Evolutionary conservation across 2,113 vertebrate genomes (phyloP), one percentile per base, ranked within the genome.

Genomic region (Aphyosemion australe): DNA sequence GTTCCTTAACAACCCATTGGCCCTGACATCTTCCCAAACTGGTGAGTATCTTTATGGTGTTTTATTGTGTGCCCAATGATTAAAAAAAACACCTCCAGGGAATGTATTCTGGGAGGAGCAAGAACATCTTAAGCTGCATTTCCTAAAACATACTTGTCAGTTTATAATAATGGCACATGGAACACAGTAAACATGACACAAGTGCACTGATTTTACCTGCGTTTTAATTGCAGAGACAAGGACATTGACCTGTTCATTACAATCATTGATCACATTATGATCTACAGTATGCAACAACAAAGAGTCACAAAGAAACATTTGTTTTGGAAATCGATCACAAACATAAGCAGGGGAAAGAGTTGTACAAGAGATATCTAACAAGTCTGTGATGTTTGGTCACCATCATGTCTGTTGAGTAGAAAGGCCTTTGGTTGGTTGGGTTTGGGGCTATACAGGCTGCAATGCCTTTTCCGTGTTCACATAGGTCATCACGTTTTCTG

Each of bases 291-390:
- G 59, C 63, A 72, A 87, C 80, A 73, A 46, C 65, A 72, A 62
- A 68, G 63, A 74, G 51, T 79, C 79, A 89, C 80, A 83, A 80
- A 75, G 74, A 72, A 81, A 83, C 84, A 80, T 60, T 47, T 74
- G 82, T 64, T 56, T 69, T 55, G 41, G 55, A 72, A 69, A 64
- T 80, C 12, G 49, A 82, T 47, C 75, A 76, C 84, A 67, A 72
- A 79, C 77, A 74, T 41, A 70, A 54, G 55, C 63, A 14, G 41
- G 71, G 65, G 32, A 12, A 47, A 64, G 13, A 15, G 45, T 54
- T 46, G 14, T 39, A 39, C 47, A 72, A 75, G 42, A 51, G 54
- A 73, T 34, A 61, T 16, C 65, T 67, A 64, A 11, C 45, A 51
- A 43, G 61, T 61, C 47, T 82, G 8, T 52, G 11, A 49, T 19